These are phyloP conservation scores for Spodoptera litura DNA, from an alignment of 1,140 invertebrate species.

Conservation along the genomic window DNA sequence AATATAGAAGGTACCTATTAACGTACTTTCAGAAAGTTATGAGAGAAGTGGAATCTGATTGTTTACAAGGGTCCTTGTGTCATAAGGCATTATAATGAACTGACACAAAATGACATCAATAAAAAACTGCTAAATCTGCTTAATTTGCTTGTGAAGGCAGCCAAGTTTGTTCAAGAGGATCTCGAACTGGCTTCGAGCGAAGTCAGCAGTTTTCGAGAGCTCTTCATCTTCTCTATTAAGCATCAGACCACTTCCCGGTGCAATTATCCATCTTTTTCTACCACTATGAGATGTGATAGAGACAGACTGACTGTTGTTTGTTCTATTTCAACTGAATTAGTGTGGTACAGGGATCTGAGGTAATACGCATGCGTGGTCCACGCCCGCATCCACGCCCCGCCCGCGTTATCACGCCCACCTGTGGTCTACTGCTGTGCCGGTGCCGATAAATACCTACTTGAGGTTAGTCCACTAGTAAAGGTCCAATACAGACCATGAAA, in stretches of 20 bases:
- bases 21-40: no score
- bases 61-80: no score
- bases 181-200: constrained; percentile 55
- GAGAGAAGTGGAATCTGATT: no score
- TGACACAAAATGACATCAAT: constrained; percentile 46
- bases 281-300: constrained; percentile 68
- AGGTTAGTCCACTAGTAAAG: neutral
- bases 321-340: constrained; percentile 57
- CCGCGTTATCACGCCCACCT: constrained; percentile 79
- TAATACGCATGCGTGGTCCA: constrained; percentile 73
- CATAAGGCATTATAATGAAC: neutral
- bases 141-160: constrained; percentile 72
- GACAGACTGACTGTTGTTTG: constrained; percentile 66
- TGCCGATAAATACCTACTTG: constrained; percentile 51
- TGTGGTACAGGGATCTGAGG: constrained; percentile 60
- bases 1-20: no score
- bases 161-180: constrained; percentile 76
- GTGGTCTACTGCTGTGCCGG: constrained; percentile 60
- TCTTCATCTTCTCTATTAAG: constrained; percentile 63
- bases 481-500: neutral
- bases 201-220: constrained; percentile 75
- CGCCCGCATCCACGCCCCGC: constrained; percentile 74
- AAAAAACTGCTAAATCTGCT: constrained; percentile 66
- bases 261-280: constrained; percentile 72
- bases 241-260: constrained; percentile 57